A percentile compares a stretch with the other conserved stretches of the same genome.
Conservation (phyloP, 2,113 vertebrate genomes). For the Aviceda subcristata region DNA sequence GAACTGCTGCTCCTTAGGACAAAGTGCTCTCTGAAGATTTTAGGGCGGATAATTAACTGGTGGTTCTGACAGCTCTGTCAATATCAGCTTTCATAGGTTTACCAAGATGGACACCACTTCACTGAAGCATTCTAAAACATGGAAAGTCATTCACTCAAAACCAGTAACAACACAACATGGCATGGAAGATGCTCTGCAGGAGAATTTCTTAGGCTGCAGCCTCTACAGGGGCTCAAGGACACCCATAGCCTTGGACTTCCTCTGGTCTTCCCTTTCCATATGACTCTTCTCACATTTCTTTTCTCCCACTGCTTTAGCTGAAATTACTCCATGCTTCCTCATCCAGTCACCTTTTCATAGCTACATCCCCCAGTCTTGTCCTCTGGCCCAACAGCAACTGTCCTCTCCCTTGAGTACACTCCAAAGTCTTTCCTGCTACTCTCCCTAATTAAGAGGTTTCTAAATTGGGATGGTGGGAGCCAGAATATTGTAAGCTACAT, state of each 20-base stretch:
- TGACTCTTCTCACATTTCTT: neutral
- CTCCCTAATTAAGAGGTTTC: neutral
- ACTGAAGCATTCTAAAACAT: neutral
- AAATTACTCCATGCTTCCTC: neutral
- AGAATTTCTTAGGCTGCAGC: neutral
- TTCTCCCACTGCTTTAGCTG: neutral
- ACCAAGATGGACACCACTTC: neutral
- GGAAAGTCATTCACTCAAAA: neutral
- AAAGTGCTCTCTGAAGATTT: neutral
- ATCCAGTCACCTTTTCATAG: neutral
- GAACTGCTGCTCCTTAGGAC: neutral
- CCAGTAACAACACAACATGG: neutral
- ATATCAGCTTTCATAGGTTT: neutral
- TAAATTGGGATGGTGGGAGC: neutral
- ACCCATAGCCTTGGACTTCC: neutral
- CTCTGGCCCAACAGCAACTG: neutral
- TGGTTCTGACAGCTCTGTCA: neutral
- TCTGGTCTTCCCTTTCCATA: neutral
- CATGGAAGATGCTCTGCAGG: neutral
- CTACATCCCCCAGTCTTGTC: neutral
- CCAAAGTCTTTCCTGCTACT: neutral
- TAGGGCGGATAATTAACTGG: neutral
- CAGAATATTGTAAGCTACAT: neutral
- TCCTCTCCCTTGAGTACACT: neutral
- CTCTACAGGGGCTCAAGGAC: neutral